These are phyloP conservation scores for Sipha maydis DNA, from an alignment of 2,888 invertebrate species.

Conservation along the genomic window DNA sequence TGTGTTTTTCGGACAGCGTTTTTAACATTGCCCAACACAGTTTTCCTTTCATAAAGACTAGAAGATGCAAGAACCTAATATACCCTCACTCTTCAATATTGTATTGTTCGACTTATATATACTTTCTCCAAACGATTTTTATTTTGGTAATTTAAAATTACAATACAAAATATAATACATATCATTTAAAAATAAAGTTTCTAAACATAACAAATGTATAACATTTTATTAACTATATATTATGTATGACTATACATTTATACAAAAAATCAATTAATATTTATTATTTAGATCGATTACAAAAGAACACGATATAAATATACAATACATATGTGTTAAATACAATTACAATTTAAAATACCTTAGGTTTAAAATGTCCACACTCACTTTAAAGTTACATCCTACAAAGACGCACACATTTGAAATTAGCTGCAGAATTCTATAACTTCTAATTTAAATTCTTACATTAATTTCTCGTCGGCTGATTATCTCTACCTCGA, in stretches of 20 bases:
- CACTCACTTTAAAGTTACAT: too few species aligned
- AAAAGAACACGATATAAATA: too few species aligned
- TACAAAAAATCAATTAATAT: too few species aligned
- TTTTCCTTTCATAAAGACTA: not conserved
- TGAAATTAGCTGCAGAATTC: not conserved
- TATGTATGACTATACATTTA: not conserved
- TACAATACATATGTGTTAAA: too few species aligned
- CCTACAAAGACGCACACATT: too few species aligned
- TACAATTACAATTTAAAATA: too few species aligned
- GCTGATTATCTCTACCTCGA: not conserved
- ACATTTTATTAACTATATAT: not conserved
- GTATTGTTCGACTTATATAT: not conserved
- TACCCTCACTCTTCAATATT: conserved; percentile 21
- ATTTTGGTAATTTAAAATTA: conserved; percentile 1
- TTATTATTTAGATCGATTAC: too few species aligned
- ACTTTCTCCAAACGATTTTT: conserved; percentile 29
- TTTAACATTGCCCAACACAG: not conserved
- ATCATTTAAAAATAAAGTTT: not conserved
- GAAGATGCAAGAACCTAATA: not conserved
- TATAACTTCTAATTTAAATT: not conserved
- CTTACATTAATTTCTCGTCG: not conserved
- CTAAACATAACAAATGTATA: not conserved
- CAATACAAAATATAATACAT: not conserved
- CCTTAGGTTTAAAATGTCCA: too few species aligned
- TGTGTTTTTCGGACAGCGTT: not conserved